A percentile compares a stretch with the other conserved stretches of the same genome.
phyloP scores from a whole-genome alignment of 1,140 invertebrate species.

The Musca vetustissima region DNA sequence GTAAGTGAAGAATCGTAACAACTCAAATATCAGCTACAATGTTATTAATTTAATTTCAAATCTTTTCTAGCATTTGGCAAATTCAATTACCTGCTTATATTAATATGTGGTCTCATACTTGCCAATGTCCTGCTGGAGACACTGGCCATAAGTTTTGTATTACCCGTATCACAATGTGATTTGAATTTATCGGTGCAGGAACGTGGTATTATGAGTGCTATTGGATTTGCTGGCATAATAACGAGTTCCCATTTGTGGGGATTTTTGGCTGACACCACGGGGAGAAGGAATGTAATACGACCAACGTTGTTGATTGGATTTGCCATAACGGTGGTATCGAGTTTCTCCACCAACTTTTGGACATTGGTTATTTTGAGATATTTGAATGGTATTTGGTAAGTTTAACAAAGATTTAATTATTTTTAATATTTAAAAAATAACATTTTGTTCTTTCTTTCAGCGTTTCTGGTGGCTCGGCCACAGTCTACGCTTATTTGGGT shows the following conservation, averaged over 20 bases:
- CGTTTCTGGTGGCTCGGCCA: slow-evolving; percentile 33
- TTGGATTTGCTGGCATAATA: slow-evolving; percentile 60
- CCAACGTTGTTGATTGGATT: slow-evolving; percentile 33
- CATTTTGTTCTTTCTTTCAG: slow-evolving; percentile 25
- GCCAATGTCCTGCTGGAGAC: slow-evolving; percentile 65
- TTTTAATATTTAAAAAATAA: neutral
- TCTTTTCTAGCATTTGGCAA: slow-evolving; percentile 58
- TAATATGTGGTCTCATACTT: slow-evolving; percentile 60
- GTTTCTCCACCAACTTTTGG: slow-evolving; percentile 31
- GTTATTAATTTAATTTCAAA: no score
- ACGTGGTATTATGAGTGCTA: slow-evolving; percentile 60
- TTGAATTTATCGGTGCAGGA: slow-evolving; percentile 61
- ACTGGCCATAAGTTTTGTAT: slow-evolving; percentile 62
- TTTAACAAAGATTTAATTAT: neutral
- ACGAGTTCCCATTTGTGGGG: slow-evolving; percentile 69
- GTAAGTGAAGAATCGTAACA: slow-evolving; percentile 1
- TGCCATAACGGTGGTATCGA: slow-evolving; percentile 26
- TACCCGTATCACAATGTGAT: slow-evolving; percentile 70
- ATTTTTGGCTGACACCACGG: slow-evolving; percentile 71
- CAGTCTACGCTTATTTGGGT: slow-evolving; percentile 35
- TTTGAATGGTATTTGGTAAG: slow-evolving; percentile 36
- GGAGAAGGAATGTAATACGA: slow-evolving; percentile 68
- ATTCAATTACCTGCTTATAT: slow-evolving; percentile 65
- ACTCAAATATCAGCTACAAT: no score
- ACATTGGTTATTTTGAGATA: slow-evolving; percentile 30